Evolutionary conservation across 2,797 vertebrate species (phyloP), one percentile per base, ranked within the genome.

Genomic region (Telmatherina bonti): DNA sequence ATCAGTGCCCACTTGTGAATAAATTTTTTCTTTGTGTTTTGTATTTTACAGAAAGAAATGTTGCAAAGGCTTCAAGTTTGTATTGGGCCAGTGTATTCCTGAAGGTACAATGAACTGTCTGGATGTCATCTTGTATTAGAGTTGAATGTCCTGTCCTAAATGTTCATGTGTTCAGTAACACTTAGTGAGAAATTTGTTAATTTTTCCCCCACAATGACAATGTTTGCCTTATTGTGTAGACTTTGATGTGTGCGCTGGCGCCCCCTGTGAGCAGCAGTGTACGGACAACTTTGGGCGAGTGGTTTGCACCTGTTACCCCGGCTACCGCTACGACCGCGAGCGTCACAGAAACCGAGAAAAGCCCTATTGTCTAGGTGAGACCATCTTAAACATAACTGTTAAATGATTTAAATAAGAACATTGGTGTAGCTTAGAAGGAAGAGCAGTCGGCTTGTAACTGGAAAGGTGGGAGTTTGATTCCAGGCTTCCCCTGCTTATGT

Each of bases 221-320:
- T 16, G 52, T 38, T 20, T 41, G 31, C 47, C 12, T 84, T 33
- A 84, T 35, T 84, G 31, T 15, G 15, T 10, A 95, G 94, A 95
- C 78, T 99, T 97, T 1, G 98, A 99, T 9, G 97, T 99, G 58
- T 99, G 98, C 18, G 89, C 96, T 0, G 96, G 94, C 61, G 97
- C 97, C 56, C 97, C 97, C 38, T 99, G 97, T 0, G 98, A 99
- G 83, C 98, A 99, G 80, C 97, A 99, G 86, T 99, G 97, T 73
- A 99, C 97, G 0, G 97, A 99, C 71, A 97, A 99, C 85, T 99
- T 99, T 4, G 98, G 98, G 9, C 94, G 97, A 0, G 96, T 99
- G 41, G 90, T 98, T 20, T 99, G 98, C 83, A 99, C 98, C 1
- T 99, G 98, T 88, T 99, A 99, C 60, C 90, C 93, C 0, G 98